Base-by-base conservation (phyloP, 2,888 invertebrate species). In the Sarcophaga variegata region DNA sequence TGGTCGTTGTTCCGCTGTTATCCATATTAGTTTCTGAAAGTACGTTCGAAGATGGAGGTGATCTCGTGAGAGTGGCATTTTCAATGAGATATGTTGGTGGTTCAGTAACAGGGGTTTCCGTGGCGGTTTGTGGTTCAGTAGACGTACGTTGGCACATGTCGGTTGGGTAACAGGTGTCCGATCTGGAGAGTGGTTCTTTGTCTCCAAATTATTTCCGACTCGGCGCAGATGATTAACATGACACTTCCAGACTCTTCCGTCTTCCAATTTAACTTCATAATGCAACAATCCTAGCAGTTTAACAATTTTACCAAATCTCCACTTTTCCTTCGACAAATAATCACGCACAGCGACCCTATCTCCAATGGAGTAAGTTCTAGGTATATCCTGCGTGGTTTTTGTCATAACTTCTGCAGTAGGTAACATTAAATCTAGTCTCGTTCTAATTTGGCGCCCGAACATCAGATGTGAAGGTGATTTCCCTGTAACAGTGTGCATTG, bases 341-440 rank as follows among this genome's bases (percentile, higher is more conserved):
- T 86, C 86, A 47, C 84, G 81, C n/a, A 60, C 85, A 60, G 80
- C 83, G 12, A 87, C 83, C 75, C 78, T 81, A 54, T 87, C 78
- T 59, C 80, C 79, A 11, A 69, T 2, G 4, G 10, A 27, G 69
- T 84, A 78, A 20, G 45, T 74, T 63, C 49, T 75, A 12, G 6
- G 37, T 11, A 6, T 66, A 59, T 62, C 67, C 37, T 67, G 27
- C 5, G 37, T 67, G 10, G 6, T 1, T 45, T n/a, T 3, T 4
- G 3, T 4, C 20, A 4, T 12, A 27, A 45, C n/a, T 8, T 66
- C 12, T 59, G 59, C 45, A 5, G 10, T 74, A 3, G 62, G 75
- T 69, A 81, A 14, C 69, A 81, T 72, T 12, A 81, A 17, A 37
- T 69, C 60, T 62, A 74, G 27, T 60, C 22, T 75, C 3, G 75